phyloP scores from a whole-genome alignment of 2,113 vertebrate species.

The Shinisaurus crocodilurus region DNA sequence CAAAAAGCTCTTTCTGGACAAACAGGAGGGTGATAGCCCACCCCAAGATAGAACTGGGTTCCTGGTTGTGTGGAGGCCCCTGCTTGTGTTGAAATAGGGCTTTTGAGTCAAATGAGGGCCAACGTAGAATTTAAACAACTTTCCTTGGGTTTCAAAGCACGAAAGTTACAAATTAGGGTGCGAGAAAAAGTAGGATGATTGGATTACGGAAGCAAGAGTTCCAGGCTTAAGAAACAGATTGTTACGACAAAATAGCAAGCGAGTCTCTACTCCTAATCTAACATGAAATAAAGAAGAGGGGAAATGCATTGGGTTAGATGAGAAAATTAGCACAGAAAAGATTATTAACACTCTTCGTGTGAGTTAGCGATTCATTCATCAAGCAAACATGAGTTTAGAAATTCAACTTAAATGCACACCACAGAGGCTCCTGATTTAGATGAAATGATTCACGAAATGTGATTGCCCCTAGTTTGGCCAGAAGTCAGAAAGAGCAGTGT shows the following conservation, averaged over 20 bases:
- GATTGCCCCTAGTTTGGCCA: too few relatives aligned
- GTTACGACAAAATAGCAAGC: background rate
- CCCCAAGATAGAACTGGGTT: too few relatives aligned
- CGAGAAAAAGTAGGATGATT: background rate
- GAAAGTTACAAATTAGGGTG: background rate
- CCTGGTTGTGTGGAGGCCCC: too few relatives aligned
- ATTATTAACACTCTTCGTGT: background rate
- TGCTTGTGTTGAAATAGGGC: too few relatives aligned
- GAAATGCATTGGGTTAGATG: background rate
- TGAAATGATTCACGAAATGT: too few relatives aligned
- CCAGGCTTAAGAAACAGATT: background rate
- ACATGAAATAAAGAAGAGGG: background rate
- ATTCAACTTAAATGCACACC: background rate
- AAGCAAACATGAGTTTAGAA: background rate
- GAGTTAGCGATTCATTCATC: background rate
- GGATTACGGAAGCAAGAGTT: background rate
- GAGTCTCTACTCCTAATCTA: background rate
- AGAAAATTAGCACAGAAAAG: background rate
- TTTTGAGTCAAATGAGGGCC: too few relatives aligned
- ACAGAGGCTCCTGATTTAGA: too few relatives aligned
- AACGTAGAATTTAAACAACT: background rate
- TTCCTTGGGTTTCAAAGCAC: background rate
- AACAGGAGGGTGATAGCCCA: too few relatives aligned
- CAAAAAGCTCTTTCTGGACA: too few relatives aligned
- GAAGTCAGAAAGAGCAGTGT: too few relatives aligned